Base-by-base conservation (phyloP, 2,888 invertebrate genomes). In the Dryococelus australis region DNA sequence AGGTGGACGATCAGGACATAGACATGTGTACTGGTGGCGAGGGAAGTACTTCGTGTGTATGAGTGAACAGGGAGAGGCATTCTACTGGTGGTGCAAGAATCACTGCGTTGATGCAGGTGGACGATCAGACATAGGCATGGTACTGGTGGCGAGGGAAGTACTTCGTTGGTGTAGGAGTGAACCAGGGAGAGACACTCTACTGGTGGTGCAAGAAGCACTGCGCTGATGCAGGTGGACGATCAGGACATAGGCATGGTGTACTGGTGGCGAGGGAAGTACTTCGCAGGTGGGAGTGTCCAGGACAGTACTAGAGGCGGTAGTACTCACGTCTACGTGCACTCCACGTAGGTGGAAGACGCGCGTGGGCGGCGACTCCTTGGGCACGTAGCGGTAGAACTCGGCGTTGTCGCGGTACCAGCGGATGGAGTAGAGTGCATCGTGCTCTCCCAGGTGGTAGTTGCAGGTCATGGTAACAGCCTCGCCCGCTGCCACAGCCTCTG, bases 311-410 rank as follows among this genome's bases (percentile, higher is more conserved):
- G 53, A 27, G 27, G 10, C 28, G 35, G 20, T 26, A 10, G 86
- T 89, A 95, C 96, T 95, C 91, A 96, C 96, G 91, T 97, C 96
- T 28, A 96, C 95, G 86, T 94, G 94, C 28, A 96, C 94, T 85
- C 95, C 96, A 0, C 95, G 94, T 87, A 95, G 92, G 0, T 95
- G 93, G 90, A 96, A 96, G 53, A 95, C 95, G 92, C 95, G 94
- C 8, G 95, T 95, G 0, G 96, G 95, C 0, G 96, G 96, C 91
- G 94, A 94, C 90, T 96, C 96, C 87, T 96, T 94, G 9, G 96
- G 96, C 88, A 96, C 95, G 91, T 94, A 96, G 90, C 96, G 94
- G 93, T 96, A 97, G 93, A 97, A 96, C 92, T 97, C 96, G 10
- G 94, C 94, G 89, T 95, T 94, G 6, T 95, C 95, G 88, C 95